Conservation (phyloP, 2,797 vertebrate genomes). For the Eulemur rubriventer region DNA sequence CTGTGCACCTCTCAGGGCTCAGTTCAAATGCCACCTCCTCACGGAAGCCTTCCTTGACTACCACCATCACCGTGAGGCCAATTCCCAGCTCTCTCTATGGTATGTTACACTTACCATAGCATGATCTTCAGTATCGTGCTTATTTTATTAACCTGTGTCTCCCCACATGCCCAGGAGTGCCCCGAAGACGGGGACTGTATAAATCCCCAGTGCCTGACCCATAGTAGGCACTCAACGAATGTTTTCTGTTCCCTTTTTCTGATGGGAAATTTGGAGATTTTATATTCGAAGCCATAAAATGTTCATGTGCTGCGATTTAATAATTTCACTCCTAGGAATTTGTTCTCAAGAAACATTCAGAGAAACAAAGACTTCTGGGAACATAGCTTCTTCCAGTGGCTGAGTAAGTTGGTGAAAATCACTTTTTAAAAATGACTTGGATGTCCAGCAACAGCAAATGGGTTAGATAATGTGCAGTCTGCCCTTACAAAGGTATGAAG, state of each 20-base stretch:
- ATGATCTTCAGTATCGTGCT: neutral
- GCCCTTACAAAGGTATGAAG: neutral
- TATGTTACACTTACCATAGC: too few relatives aligned
- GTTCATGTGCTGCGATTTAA: neutral
- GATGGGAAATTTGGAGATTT: neutral
- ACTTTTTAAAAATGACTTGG: neutral
- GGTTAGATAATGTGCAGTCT: neutral
- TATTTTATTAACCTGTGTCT: neutral
- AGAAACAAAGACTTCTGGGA: conserved; percentile 6
- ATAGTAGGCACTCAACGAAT: too few relatives aligned
- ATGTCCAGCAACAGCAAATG: neutral
- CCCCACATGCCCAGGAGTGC: rapidly evolving
- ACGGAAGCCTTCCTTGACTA: neutral
- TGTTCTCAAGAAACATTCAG: neutral
- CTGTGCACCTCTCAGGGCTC: neutral
- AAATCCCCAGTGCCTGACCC: neutral
- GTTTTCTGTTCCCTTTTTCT: neutral
- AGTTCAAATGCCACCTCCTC: neutral
- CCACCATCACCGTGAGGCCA: rapidly evolving
- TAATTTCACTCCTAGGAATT: neutral
- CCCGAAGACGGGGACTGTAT: rapidly evolving
- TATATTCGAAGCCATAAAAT: neutral
- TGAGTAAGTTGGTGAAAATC: neutral
- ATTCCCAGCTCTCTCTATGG: neutral
- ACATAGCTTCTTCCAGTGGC: neutral